phyloP scores from a whole-genome alignment of 2,113 vertebrate species.

The Chrysochloris asiatica region DNA sequence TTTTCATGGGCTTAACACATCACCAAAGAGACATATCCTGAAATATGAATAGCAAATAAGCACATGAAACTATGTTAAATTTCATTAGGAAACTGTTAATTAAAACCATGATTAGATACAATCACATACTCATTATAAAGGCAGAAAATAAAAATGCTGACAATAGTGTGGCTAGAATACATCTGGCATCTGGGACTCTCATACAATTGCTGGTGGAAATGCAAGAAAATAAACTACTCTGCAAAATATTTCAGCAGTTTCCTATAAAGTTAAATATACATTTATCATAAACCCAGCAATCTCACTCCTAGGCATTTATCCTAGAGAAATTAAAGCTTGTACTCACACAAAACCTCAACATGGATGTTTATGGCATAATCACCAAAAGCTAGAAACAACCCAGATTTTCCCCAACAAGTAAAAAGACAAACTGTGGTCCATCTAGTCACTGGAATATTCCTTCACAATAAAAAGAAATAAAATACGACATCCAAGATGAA shows the following conservation, averaged over 20 bases:
- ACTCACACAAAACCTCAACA: background rate
- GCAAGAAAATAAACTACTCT: background rate
- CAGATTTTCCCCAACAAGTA: background rate
- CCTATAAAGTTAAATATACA: constrained; percentile 6
- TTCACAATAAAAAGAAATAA: background rate
- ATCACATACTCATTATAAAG: no score
- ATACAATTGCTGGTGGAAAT: background rate
- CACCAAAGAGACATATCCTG: background rate
- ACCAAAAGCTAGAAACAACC: background rate
- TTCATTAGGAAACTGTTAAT: background rate
- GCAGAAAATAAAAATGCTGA: background rate
- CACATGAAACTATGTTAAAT: background rate
- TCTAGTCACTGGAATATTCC: background rate
- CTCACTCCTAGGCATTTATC: background rate
- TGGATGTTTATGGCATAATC: background rate
- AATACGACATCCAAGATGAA: background rate
- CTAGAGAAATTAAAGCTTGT: background rate
- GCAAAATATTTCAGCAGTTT: background rate
- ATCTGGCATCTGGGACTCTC: background rate
- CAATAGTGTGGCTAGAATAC: background rate
- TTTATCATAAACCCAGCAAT: background rate
- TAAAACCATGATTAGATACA: background rate
- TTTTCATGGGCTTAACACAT: background rate
- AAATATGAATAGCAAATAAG: background rate
- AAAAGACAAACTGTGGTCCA: background rate